Evolutionary conservation across 2,888 invertebrate genomes (phyloP).

Genomic region (Calameuta idolon): DNA sequence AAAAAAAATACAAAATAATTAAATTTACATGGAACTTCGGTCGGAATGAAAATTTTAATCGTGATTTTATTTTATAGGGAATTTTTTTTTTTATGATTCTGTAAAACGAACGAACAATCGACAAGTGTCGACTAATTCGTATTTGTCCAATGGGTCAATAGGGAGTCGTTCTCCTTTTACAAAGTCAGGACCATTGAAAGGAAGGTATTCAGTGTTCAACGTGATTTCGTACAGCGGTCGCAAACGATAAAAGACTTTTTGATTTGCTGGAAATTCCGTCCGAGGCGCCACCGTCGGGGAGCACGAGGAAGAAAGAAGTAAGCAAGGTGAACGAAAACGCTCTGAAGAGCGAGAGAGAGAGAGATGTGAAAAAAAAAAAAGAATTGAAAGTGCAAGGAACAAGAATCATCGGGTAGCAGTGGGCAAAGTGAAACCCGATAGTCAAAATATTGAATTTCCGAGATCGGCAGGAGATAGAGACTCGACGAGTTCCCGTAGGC

Average conservation of each 20-base stretch:
- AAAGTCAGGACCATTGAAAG: not conserved
- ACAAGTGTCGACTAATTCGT: not conserved
- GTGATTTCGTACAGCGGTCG: not conserved
- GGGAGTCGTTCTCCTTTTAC: not conserved
- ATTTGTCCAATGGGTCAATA: not conserved
- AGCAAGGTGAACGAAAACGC: slow-evolving; percentile 7
- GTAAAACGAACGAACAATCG: not conserved
- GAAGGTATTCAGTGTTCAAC: not conserved
- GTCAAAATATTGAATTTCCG: slow-evolving; percentile 62
- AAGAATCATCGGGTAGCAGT: slow-evolving; percentile 49
- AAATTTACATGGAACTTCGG: not conserved
- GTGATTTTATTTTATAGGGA: not conserved
- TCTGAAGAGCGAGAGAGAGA: slow-evolving; percentile 1
- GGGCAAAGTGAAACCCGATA: slow-evolving; percentile 47
- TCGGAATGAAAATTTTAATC: not conserved
- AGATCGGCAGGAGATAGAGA: slow-evolving; percentile 22
- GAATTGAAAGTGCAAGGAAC: slow-evolving; percentile 8
- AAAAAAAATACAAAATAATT: too few relatives aligned
- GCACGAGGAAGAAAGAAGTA: slow-evolving; percentile 25
- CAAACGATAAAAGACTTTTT: not conserved
- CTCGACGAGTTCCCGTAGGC: slow-evolving; percentile 1
- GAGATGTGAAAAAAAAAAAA: slow-evolving; percentile 20
- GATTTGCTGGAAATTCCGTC: not conserved
- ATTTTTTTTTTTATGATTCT: not conserved
- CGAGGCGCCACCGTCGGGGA: slow-evolving; percentile 4